phyloP scores from a whole-genome alignment of 2,113 vertebrate species.

The Podarcis cretensis region DNA sequence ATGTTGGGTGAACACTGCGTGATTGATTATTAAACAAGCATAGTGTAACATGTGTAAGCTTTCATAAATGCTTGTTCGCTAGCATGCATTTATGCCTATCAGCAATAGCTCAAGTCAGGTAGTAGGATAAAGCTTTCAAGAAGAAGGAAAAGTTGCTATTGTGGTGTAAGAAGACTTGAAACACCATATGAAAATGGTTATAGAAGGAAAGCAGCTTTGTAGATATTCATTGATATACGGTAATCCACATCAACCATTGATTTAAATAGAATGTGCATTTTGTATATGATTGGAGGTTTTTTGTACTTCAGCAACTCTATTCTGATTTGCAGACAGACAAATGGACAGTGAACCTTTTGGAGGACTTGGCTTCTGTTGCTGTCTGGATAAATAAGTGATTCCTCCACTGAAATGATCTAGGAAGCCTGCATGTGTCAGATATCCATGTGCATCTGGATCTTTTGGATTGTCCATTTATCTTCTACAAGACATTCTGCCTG shows the following conservation, averaged over 20 bases:
- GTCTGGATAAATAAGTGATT: background rate
- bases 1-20: background rate
- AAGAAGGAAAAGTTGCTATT: background rate
- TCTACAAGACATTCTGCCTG: background rate
- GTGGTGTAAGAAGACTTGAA: background rate
- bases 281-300: no score
- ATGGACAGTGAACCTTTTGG: background rate
- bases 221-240: background rate
- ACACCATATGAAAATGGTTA: background rate
- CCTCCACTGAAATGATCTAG: background rate
- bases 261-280: background rate
- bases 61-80: background rate
- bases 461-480: background rate
- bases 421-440: background rate
- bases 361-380: background rate
- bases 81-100: background rate
- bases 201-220: background rate
- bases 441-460: background rate
- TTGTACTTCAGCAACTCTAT: background rate
- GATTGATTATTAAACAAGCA: background rate
- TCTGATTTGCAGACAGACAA: background rate
- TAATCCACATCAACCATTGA: background rate
- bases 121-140: background rate
- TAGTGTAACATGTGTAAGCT: background rate
- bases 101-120: background rate